These are phyloP conservation scores for Psephotus haematonotus DNA, from an alignment of 2,113 vertebrate species.

Conservation along the genomic window DNA sequence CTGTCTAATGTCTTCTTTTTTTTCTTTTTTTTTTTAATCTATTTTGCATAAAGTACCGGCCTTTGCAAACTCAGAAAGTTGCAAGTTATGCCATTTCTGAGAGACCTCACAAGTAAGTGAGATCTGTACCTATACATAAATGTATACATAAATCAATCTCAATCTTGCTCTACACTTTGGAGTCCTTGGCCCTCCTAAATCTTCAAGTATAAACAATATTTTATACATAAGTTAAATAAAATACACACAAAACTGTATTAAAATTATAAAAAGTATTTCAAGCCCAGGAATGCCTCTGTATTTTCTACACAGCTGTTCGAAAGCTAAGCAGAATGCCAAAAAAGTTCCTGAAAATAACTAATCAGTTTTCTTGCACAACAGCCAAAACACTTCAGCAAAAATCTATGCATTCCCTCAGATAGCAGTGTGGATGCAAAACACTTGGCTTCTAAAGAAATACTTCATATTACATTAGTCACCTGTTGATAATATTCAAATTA, in stretches of 20 bases:
- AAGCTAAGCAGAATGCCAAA: not conserved
- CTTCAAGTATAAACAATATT: not conserved
- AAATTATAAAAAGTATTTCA: not conserved
- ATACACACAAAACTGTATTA: not conserved
- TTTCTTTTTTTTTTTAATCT: not conserved
- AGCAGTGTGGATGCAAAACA: not conserved
- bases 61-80: not conserved
- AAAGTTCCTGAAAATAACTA: not conserved
- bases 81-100: not conserved
- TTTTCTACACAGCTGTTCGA: not conserved
- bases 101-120: not conserved
- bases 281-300: not conserved
- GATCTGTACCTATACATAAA: not conserved
- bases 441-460: not conserved
- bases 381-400: slow-evolving; percentile 15
- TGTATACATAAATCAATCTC: not conserved
- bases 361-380: not conserved
- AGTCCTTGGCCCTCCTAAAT: not conserved
- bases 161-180: not conserved
- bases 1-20: not conserved
- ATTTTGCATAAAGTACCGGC: not conserved
- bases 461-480: not conserved
- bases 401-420: not conserved
- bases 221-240: not conserved
- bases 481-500: not conserved